These are phyloP conservation scores for Chironomus riparius DNA, from an alignment of 2,888 invertebrate species.

Conservation along the genomic window DNA sequence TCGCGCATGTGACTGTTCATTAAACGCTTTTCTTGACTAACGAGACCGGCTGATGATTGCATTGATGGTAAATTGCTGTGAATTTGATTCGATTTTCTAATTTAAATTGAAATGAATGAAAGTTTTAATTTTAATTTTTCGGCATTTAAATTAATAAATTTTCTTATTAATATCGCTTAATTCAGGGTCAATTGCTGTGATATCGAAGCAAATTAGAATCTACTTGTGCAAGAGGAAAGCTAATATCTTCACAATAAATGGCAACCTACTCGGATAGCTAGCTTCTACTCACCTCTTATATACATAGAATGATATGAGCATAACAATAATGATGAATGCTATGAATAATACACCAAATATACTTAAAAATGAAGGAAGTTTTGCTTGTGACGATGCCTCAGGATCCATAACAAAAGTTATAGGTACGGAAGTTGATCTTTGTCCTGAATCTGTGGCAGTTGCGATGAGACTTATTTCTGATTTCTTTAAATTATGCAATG, in stretches of 20 bases:
- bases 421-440: constrained; percentile 61
- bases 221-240: too few species aligned
- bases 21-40: constrained; percentile 38
- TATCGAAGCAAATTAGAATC: too few species aligned
- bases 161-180: too few species aligned
- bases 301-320: constrained; percentile 66
- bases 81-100: constrained; percentile 37
- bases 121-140: neutral
- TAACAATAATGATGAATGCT: constrained; percentile 63
- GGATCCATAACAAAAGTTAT: constrained; percentile 54
- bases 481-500: constrained; percentile 44
- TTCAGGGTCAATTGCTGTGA: too few species aligned
- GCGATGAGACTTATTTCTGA: constrained; percentile 66
- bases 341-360: constrained; percentile 64
- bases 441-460: constrained; percentile 79
- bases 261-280: too few species aligned
- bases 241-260: too few species aligned
- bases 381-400: constrained; percentile 41
- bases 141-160: too few species aligned
- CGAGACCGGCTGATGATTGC: constrained; percentile 40
- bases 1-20: constrained; percentile 29
- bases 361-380: constrained; percentile 44
- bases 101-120: constrained; percentile 2
- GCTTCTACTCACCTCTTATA: constrained; percentile 53
- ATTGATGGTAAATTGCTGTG: constrained; percentile 40